phyloP scores from a whole-genome alignment of 2,888 invertebrate genomes.

The Seira ritae region DNA sequence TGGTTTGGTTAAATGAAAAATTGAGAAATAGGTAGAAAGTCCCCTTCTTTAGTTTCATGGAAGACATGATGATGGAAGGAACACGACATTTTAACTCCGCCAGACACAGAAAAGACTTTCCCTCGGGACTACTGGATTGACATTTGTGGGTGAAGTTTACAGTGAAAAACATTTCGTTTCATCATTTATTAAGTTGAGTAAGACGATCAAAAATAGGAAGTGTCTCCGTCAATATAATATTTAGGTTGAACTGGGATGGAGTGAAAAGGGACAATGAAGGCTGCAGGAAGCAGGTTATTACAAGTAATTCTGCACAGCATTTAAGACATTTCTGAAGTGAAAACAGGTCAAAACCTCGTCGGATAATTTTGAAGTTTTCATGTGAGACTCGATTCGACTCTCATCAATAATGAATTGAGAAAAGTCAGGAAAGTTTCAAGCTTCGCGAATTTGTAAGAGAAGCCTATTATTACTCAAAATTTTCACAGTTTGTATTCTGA shows the following conservation, averaged over 20 bases:
- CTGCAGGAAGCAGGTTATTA: neutral
- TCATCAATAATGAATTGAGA: too few species aligned
- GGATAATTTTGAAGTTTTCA: too few species aligned
- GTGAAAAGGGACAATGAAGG: neutral
- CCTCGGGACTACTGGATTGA: neutral
- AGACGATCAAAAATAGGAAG: neutral
- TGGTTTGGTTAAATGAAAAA: neutral
- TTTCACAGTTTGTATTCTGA: too few species aligned
- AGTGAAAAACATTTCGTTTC: neutral
- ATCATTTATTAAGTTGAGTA: neutral
- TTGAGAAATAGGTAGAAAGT: too few species aligned
- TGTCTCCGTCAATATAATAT: neutral
- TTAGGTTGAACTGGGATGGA: neutral
- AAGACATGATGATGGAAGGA: neutral
- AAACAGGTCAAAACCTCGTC: too few species aligned
- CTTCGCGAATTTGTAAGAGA: too few species aligned
- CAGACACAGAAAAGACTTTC: neutral
- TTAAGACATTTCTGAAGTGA: too few species aligned
- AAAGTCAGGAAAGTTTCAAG: too few species aligned
- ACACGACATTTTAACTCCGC: neutral
- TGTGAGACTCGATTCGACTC: too few species aligned
- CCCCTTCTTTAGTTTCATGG: neutral
- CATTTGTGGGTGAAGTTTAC: neutral
- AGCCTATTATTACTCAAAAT: too few species aligned
- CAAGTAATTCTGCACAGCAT: too few species aligned